These are phyloP conservation scores for Endomychus coccineus DNA, from an alignment of 2,888 invertebrate species.

Conservation along the genomic window DNA sequence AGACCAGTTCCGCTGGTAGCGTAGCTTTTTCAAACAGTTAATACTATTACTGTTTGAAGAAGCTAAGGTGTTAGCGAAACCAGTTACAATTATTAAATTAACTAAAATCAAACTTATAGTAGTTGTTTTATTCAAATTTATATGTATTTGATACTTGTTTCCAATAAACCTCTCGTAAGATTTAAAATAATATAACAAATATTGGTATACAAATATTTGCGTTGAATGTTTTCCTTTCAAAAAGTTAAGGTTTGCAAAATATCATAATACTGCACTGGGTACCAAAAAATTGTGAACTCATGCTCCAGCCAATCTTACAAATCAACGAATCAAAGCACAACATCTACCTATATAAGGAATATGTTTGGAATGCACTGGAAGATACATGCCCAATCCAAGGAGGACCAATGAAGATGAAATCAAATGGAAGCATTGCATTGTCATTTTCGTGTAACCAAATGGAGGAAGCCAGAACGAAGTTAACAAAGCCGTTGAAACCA, in stretches of 20 bases:
- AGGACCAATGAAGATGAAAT: constrained; percentile 32
- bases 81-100: neutral
- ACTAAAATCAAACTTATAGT: constrained; percentile 4
- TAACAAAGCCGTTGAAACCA: constrained; percentile 32
- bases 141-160: too few species aligned
- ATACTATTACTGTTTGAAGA: too few species aligned
- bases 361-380: constrained; percentile 32
- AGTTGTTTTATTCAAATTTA: too few species aligned
- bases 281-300: constrained; percentile 2
- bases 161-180: too few species aligned
- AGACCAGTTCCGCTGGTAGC: too few species aligned
- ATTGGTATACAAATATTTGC: constrained; percentile 1
- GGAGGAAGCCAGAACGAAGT: constrained; percentile 39
- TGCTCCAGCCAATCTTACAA: neutral
- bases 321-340: constrained; percentile 6
- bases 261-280: too few species aligned
- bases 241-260: too few species aligned
- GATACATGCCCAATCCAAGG: constrained; percentile 28
- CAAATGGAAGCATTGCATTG: constrained; percentile 33
- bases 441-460: constrained; percentile 34
- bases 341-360: constrained; percentile 38
- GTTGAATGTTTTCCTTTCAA: too few species aligned
- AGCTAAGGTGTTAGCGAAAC: too few species aligned
- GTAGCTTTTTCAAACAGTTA: too few species aligned
- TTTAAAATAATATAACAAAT: too few species aligned